Evolutionary conservation across 2,797 vertebrate genomes (phyloP).

Genomic region (Otolemur crassicaudatus): DNA sequence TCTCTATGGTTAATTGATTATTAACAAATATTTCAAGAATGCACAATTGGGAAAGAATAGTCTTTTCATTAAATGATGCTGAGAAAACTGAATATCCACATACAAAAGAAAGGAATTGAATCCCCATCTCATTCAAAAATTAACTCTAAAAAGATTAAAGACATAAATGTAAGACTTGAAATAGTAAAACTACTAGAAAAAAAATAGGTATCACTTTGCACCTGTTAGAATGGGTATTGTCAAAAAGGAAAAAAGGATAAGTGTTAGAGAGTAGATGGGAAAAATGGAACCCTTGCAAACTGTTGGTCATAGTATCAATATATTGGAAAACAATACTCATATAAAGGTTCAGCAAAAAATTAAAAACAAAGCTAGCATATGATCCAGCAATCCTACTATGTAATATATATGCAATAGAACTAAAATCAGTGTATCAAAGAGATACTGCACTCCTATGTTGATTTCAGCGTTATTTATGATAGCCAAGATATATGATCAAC

Average conservation of each 20-base stretch:
- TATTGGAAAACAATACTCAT: not conserved
- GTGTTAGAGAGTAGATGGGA: not conserved
- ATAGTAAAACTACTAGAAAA: not conserved
- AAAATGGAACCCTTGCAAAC: not conserved
- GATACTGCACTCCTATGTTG: not conserved
- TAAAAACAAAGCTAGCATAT: not conserved
- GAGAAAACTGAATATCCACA: not conserved
- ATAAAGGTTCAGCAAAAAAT: not conserved
- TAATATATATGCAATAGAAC: not conserved
- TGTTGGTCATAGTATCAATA: not conserved
- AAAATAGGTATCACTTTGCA: not conserved
- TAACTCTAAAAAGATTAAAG: not conserved
- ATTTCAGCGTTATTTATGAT: not conserved
- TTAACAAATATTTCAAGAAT: not conserved
- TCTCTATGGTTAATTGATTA: not conserved
- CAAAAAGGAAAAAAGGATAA: not conserved
- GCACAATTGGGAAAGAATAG: not conserved
- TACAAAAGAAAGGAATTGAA: not conserved
- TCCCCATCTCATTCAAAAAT: not conserved
- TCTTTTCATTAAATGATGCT: not conserved
- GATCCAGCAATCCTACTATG: not conserved
- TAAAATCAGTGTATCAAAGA: not conserved
- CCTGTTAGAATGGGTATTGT: not conserved
- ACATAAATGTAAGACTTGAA: not conserved
- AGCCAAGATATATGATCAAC: not conserved